Evolutionary conservation across 2,113 vertebrate species (phyloP).

Genomic region (Lates calcarifer): DNA sequence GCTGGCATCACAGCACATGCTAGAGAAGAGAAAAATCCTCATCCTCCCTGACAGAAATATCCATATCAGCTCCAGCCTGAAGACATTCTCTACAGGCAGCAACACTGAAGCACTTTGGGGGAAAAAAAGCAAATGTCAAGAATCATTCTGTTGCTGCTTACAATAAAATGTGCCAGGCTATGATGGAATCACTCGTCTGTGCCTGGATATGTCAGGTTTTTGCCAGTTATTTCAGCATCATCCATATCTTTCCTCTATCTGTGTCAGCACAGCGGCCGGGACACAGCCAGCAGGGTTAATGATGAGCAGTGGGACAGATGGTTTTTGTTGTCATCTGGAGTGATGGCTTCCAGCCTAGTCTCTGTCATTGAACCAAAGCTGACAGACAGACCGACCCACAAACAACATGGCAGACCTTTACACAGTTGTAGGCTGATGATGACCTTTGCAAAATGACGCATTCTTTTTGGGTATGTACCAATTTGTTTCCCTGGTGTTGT

Average conservation of each 20-base stretch:
- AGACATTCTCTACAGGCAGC: conserved; percentile 41
- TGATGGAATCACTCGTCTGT: conserved; percentile 51
- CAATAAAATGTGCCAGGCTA: conserved; percentile 30
- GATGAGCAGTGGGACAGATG: conserved; percentile 72
- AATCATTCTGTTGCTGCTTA: conserved; percentile 48
- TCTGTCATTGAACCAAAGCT: conserved; percentile 57
- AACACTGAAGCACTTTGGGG: neutral
- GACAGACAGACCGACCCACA: conserved; percentile 20
- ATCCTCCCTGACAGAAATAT: conserved; percentile 50
- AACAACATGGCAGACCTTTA: conserved; percentile 38
- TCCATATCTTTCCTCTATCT: conserved; percentile 50
- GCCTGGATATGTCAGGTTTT: conserved; percentile 35
- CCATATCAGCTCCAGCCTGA: conserved; percentile 24
- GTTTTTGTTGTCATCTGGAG: conserved; percentile 72
- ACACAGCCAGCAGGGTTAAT: conserved; percentile 70
- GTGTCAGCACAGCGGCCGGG: conserved; percentile 55
- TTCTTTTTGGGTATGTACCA: neutral
- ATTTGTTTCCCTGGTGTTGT: conserved; percentile 6
- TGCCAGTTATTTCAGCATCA: conserved; percentile 56
- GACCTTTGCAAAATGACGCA: conserved; percentile 45
- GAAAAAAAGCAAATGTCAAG: conserved; percentile 46
- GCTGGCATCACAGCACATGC: conserved; percentile 14
- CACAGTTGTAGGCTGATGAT: conserved; percentile 16
- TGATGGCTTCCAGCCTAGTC: conserved; percentile 61
- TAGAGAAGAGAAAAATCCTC: conserved; percentile 30